Percentiles rank a stretch among this genome's conserved stretches.
Conservation (phyloP, 2,888 invertebrate species). For the Drosophila eohydei region DNA sequence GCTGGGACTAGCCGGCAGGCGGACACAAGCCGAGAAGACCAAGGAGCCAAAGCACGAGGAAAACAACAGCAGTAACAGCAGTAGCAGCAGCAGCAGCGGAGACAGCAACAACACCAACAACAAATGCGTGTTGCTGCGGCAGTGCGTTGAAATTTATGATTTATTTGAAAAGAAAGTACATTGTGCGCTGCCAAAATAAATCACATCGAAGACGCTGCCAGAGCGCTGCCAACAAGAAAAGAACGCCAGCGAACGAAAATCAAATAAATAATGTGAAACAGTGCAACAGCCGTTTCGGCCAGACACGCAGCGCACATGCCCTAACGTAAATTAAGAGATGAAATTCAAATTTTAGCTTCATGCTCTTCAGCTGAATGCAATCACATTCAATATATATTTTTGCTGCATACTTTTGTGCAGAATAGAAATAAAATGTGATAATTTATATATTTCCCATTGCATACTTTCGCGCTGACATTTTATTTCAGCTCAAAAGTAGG, state of each 20-base stretch:
- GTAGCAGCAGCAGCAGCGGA: slow-evolving; percentile 10
- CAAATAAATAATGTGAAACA: slow-evolving; percentile 58
- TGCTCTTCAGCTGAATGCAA: too few species aligned
- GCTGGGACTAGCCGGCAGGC: slow-evolving; percentile 3
- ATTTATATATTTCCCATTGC: neutral
- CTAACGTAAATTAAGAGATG: slow-evolving; percentile 2
- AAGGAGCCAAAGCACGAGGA: slow-evolving; percentile 1
- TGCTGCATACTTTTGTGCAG: too few species aligned
- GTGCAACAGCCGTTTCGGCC: slow-evolving; percentile 3
- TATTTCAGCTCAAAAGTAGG: slow-evolving; percentile 7
- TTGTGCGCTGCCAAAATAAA: slow-evolving; percentile 76
- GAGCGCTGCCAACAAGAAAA: slow-evolving; percentile 43
- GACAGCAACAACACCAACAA: slow-evolving; percentile 25
- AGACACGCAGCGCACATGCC: neutral
- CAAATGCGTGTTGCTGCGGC: slow-evolving; percentile 52
- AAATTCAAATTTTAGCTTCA: neutral
- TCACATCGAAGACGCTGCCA: slow-evolving; percentile 74
- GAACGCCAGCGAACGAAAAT: slow-evolving; percentile 57
- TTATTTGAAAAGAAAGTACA: slow-evolving; percentile 80
- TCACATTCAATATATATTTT: too few species aligned
- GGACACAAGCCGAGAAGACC: slow-evolving; percentile 2
- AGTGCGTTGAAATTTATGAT: slow-evolving; percentile 80
- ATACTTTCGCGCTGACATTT: neutral
- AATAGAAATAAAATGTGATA: too few species aligned
- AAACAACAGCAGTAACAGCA: slow-evolving; percentile 11